phyloP scores from a whole-genome alignment of 2,113 vertebrate species.

The Apeltes quadracus region DNA sequence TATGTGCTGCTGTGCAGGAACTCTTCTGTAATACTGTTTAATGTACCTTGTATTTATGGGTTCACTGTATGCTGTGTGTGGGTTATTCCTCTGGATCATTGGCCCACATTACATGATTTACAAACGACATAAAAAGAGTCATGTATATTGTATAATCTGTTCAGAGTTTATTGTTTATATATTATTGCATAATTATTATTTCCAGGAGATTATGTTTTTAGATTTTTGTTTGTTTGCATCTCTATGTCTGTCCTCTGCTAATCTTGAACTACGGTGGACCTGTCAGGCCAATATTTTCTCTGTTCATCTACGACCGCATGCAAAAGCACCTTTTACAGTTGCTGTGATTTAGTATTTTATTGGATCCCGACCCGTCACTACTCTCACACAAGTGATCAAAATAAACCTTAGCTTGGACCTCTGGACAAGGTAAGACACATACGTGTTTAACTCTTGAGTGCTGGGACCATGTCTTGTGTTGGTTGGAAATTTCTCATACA shows the following conservation, averaged over 20 bases:
- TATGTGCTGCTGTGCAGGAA: conserved; percentile 9
- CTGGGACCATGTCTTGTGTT: background rate
- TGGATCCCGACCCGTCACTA: no score
- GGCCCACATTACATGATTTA: conserved; percentile 9
- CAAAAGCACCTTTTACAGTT: no score
- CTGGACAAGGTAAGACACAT: no score
- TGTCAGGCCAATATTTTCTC: background rate
- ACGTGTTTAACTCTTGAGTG: background rate
- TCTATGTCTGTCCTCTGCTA: background rate
- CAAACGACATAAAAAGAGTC: background rate
- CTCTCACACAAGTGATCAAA: no score
- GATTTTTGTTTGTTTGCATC: background rate
- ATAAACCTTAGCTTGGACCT: no score
- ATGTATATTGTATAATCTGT: background rate
- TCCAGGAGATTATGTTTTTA: background rate
- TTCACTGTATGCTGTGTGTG: conserved; percentile 7
- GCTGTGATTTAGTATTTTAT: no score
- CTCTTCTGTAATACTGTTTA: conserved; percentile 25
- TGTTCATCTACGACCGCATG: background rate
- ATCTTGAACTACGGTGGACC: background rate
- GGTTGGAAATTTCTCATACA: background rate
- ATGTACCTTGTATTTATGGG: background rate
- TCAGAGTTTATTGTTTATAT: background rate
- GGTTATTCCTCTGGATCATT: conserved; percentile 17
- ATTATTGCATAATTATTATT: background rate